Percentiles rank a stretch among this genome's conserved stretches.
phyloP scores from a whole-genome alignment of 2,113 vertebrate genomes.

The Crotalus helleri region DNA sequence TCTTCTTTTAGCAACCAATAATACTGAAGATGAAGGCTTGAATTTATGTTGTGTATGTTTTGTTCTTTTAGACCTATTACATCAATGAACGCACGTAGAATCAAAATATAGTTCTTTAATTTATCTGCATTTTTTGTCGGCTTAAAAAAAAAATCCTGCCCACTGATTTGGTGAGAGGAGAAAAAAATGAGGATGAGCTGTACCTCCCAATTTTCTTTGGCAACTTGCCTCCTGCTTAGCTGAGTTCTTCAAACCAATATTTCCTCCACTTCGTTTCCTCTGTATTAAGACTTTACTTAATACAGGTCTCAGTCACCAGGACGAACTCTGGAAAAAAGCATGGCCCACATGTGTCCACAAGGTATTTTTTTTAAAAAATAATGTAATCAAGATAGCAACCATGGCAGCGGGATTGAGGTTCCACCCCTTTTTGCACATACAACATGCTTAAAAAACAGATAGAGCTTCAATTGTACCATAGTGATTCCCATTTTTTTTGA shows the following conservation, averaged over 20 bases:
- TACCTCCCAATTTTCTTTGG: background rate
- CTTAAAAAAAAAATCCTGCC: background rate
- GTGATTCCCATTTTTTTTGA: background rate
- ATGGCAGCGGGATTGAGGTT: background rate
- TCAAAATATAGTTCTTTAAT: background rate
- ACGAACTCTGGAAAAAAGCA: background rate
- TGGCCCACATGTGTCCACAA: background rate
- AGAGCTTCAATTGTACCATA: background rate
- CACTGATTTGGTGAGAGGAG: background rate
- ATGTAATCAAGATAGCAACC: background rate
- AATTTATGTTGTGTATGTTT: background rate
- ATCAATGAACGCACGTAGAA: background rate
- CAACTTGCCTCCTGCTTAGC: background rate
- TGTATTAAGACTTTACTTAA: background rate
- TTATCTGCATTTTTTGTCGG: background rate
- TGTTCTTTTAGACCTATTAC: background rate
- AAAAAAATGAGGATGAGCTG: background rate
- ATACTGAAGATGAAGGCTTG: background rate
- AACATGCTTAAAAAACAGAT: background rate
- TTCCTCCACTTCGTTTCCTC: background rate
- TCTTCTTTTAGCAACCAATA: background rate
- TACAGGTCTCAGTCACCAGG: background rate
- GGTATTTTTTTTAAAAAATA: background rate
- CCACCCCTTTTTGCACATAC: background rate
- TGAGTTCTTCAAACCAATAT: background rate